Conservation (phyloP, 2,113 vertebrate genomes). For the Upupa epops region DNA sequence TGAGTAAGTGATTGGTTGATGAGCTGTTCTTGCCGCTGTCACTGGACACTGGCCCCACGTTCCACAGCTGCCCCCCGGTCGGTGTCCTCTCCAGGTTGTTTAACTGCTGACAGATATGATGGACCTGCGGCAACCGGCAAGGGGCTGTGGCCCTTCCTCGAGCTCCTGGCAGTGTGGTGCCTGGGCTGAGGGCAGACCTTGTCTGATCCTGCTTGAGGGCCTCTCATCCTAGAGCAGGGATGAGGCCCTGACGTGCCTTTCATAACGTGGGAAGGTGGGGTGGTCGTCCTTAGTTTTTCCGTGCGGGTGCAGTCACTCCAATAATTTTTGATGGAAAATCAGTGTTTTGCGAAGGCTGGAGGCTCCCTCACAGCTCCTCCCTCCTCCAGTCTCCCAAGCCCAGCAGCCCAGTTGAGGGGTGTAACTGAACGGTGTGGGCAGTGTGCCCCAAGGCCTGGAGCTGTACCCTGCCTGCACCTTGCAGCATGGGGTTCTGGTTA, state of each 20-base stretch:
- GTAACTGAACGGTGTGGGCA: neutral
- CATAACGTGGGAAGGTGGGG: neutral
- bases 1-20: neutral
- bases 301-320: neutral
- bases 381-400: accelerated
- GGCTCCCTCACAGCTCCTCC: neutral
- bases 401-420: neutral
- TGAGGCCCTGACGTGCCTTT: neutral
- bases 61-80: too few species aligned
- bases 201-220: neutral
- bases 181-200: neutral
- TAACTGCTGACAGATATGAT: too few species aligned
- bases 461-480: neutral
- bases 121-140: too few species aligned
- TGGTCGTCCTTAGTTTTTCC: neutral
- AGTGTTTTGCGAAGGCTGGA: neutral
- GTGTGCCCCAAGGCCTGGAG: neutral
- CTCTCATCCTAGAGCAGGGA: neutral
- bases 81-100: too few species aligned
- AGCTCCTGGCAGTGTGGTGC: too few species aligned
- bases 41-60: too few species aligned
- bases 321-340: neutral
- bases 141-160: too few species aligned
- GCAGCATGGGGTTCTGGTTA: accelerated
- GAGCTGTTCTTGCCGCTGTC: too few species aligned